Conservation (phyloP, 1,140 invertebrate species). For the Hyles euphorbiae region DNA sequence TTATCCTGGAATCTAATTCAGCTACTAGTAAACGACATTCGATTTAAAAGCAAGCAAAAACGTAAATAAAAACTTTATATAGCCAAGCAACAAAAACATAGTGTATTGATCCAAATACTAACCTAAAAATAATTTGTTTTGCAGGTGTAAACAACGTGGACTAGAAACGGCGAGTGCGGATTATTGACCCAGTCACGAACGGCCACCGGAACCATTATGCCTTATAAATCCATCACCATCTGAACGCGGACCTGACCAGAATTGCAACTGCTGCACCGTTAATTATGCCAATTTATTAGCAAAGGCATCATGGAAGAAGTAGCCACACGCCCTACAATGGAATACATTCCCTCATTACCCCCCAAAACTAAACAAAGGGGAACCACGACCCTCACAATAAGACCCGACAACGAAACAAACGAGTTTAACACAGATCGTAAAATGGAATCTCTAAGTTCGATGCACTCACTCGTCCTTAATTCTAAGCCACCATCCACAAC, state of each 20-base stretch:
- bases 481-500: slow-evolving; percentile 74
- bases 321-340: slow-evolving; percentile 50
- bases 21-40: no score
- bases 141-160: slow-evolving; percentile 47
- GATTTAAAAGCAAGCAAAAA: no score
- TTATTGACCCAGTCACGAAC: slow-evolving; percentile 59
- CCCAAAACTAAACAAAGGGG: slow-evolving; percentile 56
- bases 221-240: slow-evolving; percentile 60
- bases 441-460: slow-evolving; percentile 68
- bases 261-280: slow-evolving; percentile 53
- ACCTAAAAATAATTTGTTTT: slow-evolving; percentile 38
- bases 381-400: slow-evolving; percentile 65
- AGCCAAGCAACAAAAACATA: no score
- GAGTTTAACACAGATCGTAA: slow-evolving; percentile 32
- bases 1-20: no score
- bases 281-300: slow-evolving; percentile 68
- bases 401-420: slow-evolving; percentile 50
- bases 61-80: not conserved
- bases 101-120: slow-evolving; percentile 9
- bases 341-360: slow-evolving; percentile 61
- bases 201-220: slow-evolving; percentile 69
- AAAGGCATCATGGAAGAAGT: slow-evolving; percentile 60
- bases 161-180: slow-evolving; percentile 45
- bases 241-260: slow-evolving; percentile 54
- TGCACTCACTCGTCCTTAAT: slow-evolving; percentile 74